Percentiles rank a stretch among this genome's conserved stretches.
Conservation (phyloP, 2,113 vertebrate species). For the Canis aureus region DNA sequence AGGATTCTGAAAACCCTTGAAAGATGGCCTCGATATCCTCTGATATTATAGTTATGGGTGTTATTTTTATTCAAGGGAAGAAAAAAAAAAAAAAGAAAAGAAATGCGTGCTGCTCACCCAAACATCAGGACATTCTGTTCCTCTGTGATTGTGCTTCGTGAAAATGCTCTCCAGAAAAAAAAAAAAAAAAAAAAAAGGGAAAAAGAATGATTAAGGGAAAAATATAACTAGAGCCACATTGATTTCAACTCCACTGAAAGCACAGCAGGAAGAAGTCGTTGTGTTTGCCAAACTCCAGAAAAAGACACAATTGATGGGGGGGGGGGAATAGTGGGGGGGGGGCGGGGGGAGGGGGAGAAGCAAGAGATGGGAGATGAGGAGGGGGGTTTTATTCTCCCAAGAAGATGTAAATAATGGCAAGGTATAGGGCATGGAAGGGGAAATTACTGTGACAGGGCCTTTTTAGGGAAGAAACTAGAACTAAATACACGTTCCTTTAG, state of each 20-base stretch:
- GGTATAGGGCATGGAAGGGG: conserved; percentile 50
- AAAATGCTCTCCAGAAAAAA: conserved; percentile 83
- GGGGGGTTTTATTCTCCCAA: conserved; percentile 73
- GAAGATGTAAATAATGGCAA: conserved; percentile 76
- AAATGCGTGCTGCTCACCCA: conserved; percentile 58
- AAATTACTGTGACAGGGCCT: conserved; percentile 78
- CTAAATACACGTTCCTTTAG: conserved; percentile 83
- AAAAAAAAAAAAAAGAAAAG: conserved; percentile 41
- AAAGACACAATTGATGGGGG: conserved; percentile 71
- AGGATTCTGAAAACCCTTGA: not conserved
- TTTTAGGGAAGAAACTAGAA: conserved; percentile 79
- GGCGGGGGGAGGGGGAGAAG: not conserved
- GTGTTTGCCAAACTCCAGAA: conserved; percentile 80
- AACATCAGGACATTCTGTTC: conserved; percentile 83
- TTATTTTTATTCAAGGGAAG: conserved; percentile 67
- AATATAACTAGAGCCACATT: conserved; percentile 78
- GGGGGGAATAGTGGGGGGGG: not conserved
- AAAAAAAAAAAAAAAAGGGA: conserved; percentile 66
- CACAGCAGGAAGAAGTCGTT: conserved; percentile 76
- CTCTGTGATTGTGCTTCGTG: conserved; percentile 82
- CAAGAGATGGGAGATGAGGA: not conserved
- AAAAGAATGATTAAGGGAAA: conserved; percentile 74
- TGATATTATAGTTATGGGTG: not conserved
- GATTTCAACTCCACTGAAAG: conserved; percentile 82
- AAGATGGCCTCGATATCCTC: not conserved